Conservation (phyloP, 2,113 vertebrate genomes). For the Sardina pilchardus region DNA sequence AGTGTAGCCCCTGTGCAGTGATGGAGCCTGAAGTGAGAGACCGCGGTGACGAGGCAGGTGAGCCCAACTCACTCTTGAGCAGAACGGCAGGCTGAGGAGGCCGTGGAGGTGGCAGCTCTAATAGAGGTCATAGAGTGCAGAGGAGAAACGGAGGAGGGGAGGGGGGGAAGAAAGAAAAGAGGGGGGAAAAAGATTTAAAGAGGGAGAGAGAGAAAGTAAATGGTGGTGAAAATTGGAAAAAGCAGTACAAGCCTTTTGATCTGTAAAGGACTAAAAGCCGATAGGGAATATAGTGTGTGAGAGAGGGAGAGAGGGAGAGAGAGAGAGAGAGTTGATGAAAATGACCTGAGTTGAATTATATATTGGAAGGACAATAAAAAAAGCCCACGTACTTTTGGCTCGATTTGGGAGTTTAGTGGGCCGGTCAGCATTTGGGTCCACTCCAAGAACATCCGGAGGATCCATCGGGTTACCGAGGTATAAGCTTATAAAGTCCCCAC, state of each 20-base stretch:
- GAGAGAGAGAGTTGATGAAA: constrained; percentile 1
- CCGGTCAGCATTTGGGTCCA: constrained; percentile 76
- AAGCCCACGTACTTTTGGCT: constrained; percentile 80
- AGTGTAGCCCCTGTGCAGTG: not conserved
- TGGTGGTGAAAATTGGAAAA: constrained; percentile 5
- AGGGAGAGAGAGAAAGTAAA: not conserved
- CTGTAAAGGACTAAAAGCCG: not conserved
- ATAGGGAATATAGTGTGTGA: not conserved
- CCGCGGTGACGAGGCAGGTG: constrained; percentile 28
- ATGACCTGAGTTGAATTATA: not conserved
- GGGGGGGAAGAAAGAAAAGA: constrained; percentile 23
- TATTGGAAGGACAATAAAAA: constrained; percentile 8
- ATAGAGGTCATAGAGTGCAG: constrained; percentile 54
- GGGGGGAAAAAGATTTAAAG: not conserved
- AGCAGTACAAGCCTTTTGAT: not conserved
- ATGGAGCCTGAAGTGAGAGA: not conserved
- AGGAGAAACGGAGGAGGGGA: constrained; percentile 17
- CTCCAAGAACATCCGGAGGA: constrained; percentile 89
- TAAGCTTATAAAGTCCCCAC: constrained; percentile 69
- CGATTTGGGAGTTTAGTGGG: constrained; percentile 89
- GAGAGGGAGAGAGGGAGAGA: not conserved
- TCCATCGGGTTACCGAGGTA: constrained; percentile 99
- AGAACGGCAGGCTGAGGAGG: constrained; percentile 89
- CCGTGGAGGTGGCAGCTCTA: constrained; percentile 93
- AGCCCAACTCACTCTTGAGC: constrained; percentile 84